Evolutionary conservation across 2,113 vertebrate genomes (phyloP).

Genomic region (Plecotus auritus): DNA sequence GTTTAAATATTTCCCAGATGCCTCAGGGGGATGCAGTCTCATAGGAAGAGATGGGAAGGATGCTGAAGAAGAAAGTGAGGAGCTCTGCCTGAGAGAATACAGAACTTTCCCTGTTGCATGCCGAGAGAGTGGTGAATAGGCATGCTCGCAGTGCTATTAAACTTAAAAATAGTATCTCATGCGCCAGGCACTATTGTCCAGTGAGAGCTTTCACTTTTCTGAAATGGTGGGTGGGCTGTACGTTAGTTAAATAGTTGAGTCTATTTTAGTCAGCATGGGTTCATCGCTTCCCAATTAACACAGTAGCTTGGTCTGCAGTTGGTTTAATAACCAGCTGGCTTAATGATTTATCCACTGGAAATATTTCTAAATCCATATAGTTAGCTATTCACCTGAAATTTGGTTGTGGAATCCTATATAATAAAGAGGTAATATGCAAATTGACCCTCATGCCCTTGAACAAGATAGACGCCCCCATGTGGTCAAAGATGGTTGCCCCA

Average conservation of each 20-base stretch:
- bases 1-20: not conserved
- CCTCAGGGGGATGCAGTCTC: not conserved
- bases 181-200: too few species aligned
- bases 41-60: not conserved
- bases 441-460: too few species aligned
- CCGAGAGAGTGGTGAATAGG: not conserved
- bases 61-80: not conserved
- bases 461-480: too few species aligned
- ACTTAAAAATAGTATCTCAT: too few species aligned
- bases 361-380: not conserved
- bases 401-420: not conserved
- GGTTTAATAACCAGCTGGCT: not conserved
- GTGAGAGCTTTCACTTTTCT: not conserved
- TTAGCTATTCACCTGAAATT: not conserved
- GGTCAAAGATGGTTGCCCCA: too few species aligned
- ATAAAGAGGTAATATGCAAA: too few species aligned
- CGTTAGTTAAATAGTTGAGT: not conserved
- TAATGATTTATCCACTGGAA: not conserved
- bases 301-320: not conserved
- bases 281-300: not conserved
- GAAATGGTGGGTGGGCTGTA: not conserved
- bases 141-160: too few species aligned
- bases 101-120: not conserved
- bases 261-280: not conserved
- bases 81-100: not conserved